Evolutionary conservation across 1,140 invertebrate species (phyloP), one percentile per base, ranked within the genome.

Genomic region (Belonocnema kinseyi): DNA sequence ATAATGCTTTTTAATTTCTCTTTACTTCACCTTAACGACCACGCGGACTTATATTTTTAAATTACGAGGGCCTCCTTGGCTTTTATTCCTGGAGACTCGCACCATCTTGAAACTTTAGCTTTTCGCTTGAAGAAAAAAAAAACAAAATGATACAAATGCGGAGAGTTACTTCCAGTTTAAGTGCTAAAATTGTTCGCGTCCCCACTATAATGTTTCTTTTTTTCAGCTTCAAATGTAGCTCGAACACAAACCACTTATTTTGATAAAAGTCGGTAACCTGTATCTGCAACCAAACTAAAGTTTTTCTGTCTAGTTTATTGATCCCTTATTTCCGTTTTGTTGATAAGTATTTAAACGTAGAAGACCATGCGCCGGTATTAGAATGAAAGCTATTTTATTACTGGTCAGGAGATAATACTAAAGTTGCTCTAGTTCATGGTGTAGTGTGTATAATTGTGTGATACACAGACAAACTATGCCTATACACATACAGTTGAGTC

Each of bases 1-100:
- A 61, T 26, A 61, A 61, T 61, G 21, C 58, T 61, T 61, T 61
- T 61, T 61, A 61, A 61, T 61, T 61, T 33, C 58, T 61, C 21
- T 12, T 61, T 61, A 21, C 58, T 61, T 6, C 21, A 26, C 12
- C 19, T 26, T 61, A 61, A 61, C 58, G 58, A 61, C 11, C 58
- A 16, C 58, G 21, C n/a, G 61, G 46, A 66, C 26, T 66, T 66
- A 66, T 66, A 66, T 40, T 66, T 66, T 66, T 40, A 40, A 40
- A 66, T 66, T 40, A 66, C 33, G 61, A 40, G 14, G 33, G 33
- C 4, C 13, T 4, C 26, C 26, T 66, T n/a, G 61, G 13, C 26
- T 66, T 66, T 66, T n/a, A 66, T 66, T 66, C 61, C 33, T 33
- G 40, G 13, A 33, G 40, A 66, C 26, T 66, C 58, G 21, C 33